A percentile compares a stretch with the other conserved stretches of the same genome.
These are phyloP conservation scores for Plotosus lineatus DNA, from an alignment of 2,113 vertebrate species.

Conservation along the genomic window DNA sequence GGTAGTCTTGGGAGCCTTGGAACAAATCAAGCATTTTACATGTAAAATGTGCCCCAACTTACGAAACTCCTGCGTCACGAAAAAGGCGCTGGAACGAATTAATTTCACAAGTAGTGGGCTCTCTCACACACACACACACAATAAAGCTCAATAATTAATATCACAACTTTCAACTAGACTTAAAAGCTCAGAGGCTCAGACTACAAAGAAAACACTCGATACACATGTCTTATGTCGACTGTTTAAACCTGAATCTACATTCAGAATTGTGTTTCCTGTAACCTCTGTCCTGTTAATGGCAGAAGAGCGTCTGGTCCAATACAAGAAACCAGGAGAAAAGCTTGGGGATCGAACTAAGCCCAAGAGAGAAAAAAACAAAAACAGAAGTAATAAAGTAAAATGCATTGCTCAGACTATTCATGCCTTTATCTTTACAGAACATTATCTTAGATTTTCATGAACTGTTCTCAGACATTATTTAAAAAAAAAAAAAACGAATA, in stretches of 20 bases:
- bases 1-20: too few relatives aligned
- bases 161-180: neutral
- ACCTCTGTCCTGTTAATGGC: slow-evolving; percentile 1
- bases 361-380: neutral
- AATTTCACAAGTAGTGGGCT: too few relatives aligned
- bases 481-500: neutral
- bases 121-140: too few relatives aligned
- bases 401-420: slow-evolving; percentile 21
- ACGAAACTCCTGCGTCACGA: too few relatives aligned
- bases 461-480: neutral
- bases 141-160: too few relatives aligned
- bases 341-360: neutral
- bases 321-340: neutral
- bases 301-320: slow-evolving; percentile 24
- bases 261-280: slow-evolving; percentile 35
- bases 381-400: neutral
- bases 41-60: neutral
- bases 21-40: too few relatives aligned
- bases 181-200: slow-evolving; percentile 16
- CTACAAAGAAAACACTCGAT: neutral
- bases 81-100: too few relatives aligned
- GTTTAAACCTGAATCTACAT: slow-evolving; percentile 36
- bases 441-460: slow-evolving; percentile 1
- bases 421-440: neutral
- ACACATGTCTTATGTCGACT: slow-evolving; percentile 22